Conservation (phyloP, 2,113 vertebrate genomes). For the Spilogale gracilis region DNA sequence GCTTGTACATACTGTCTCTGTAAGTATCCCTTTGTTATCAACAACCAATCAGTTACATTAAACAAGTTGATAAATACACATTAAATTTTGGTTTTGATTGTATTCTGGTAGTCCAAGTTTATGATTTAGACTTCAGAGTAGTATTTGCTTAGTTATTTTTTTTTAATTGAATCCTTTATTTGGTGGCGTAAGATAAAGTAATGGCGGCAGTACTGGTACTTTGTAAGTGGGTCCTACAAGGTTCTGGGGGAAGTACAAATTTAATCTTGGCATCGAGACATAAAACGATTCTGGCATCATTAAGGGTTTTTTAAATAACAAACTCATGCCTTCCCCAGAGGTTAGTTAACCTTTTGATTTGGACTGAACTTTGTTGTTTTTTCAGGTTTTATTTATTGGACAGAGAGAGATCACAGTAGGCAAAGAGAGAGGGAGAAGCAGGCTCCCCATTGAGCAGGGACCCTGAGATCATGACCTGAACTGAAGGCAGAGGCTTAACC, state of each 20-base stretch:
- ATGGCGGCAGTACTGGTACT: background rate
- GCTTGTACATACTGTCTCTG: background rate
- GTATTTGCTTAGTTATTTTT: background rate
- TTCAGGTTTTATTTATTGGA: background rate
- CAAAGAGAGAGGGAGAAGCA: too few species aligned
- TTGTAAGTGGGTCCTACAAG: background rate
- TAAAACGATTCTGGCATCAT: background rate
- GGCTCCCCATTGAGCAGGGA: too few species aligned
- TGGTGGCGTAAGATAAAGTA: background rate
- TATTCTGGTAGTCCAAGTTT: background rate
- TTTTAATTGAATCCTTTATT: background rate
- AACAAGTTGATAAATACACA: background rate
- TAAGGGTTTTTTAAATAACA: background rate
- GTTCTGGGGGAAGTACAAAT: background rate
- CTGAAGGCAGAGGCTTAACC: too few species aligned
- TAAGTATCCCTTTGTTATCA: background rate
- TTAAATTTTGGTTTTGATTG: constrained; percentile 7
- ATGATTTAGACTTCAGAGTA: background rate
- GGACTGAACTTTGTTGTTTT: background rate
- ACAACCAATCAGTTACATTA: background rate
- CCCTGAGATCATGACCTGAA: too few species aligned
- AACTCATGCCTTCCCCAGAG: background rate
- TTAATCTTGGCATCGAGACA: background rate
- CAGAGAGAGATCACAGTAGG: too few species aligned
- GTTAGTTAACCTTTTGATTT: background rate